Percentiles rank a stretch among this genome's conserved stretches.
phyloP scores from a whole-genome alignment of 2,888 invertebrate species.

The Acleris holmiana region DNA sequence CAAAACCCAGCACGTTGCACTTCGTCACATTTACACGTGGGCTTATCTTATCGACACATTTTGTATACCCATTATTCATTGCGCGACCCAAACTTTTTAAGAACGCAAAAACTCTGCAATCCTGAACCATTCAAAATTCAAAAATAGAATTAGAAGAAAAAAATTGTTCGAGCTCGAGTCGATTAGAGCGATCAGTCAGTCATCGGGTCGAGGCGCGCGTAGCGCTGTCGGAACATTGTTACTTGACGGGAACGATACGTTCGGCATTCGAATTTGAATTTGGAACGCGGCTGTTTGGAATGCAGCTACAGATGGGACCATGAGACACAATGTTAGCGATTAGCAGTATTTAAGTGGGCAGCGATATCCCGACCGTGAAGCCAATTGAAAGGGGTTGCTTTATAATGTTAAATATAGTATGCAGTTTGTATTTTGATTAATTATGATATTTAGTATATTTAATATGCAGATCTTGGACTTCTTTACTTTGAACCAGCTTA shows the following conservation, averaged over 20 bases:
- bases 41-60: slow-evolving; percentile 65
- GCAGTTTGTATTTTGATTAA: too few species aligned
- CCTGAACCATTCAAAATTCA: slow-evolving; percentile 35
- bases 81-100: slow-evolving; percentile 40
- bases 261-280: slow-evolving; percentile 34
- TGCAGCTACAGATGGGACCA: slow-evolving; percentile 36
- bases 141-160: slow-evolving; percentile 35
- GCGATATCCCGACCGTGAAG: background rate
- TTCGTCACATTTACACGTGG: slow-evolving; percentile 49
- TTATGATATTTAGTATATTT: too few species aligned
- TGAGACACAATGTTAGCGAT: slow-evolving; percentile 24
- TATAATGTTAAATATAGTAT: too few species aligned
- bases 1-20: slow-evolving; percentile 57
- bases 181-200: slow-evolving; percentile 37
- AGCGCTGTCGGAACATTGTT: slow-evolving; percentile 34
- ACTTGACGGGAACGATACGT: slow-evolving; percentile 35
- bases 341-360: slow-evolving; percentile 15
- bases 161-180: slow-evolving; percentile 31
- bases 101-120: slow-evolving; percentile 36
- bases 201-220: slow-evolving; percentile 37
- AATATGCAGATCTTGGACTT: too few species aligned
- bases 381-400: background rate
- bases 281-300: slow-evolving; percentile 36
- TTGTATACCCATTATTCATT: slow-evolving; percentile 52
- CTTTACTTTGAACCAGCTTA: too few species aligned